Evolutionary conservation across 53 echinoderm and acorn worm species (phyloP).

Genomic region (Actinopyga echinites): DNA sequence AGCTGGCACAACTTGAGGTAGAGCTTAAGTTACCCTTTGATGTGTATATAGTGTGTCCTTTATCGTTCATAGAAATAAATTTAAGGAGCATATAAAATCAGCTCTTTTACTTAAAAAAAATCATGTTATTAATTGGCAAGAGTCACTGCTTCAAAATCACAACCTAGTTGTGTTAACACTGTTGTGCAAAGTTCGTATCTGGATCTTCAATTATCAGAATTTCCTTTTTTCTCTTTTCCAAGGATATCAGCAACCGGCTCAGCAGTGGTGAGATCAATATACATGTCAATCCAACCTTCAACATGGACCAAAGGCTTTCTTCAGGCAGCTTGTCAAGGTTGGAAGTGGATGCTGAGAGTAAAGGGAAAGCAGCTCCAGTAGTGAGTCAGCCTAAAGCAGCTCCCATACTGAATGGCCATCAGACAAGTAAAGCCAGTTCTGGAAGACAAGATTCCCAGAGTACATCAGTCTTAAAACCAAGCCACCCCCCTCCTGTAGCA

Average conservation of each 20-base stretch:
- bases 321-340: not conserved
- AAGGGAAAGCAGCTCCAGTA: not conserved
- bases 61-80: too few relatives aligned
- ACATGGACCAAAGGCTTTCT: constrained; percentile 9
- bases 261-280: constrained; percentile 31
- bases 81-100: too few relatives aligned
- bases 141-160: too few relatives aligned
- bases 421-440: not conserved
- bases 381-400: constrained; percentile 26
- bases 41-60: too few relatives aligned
- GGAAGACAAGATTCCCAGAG: not conserved
- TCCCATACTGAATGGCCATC: not conserved
- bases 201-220: too few relatives aligned
- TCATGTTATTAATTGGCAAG: too few relatives aligned
- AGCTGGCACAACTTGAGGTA: too few relatives aligned
- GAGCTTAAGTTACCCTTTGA: too few relatives aligned
- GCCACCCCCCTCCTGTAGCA: constrained; percentile 13
- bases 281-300: constrained; percentile 34
- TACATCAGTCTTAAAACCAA: constrained; percentile 8
- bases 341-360: not conserved
- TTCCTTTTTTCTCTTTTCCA: not conserved
- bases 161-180: too few relatives aligned
- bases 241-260: constrained; percentile 39
- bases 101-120: too few relatives aligned
- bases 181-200: too few relatives aligned